Conservation (phyloP, 2,888 invertebrate genomes). For the Hyalella azteca region DNA sequence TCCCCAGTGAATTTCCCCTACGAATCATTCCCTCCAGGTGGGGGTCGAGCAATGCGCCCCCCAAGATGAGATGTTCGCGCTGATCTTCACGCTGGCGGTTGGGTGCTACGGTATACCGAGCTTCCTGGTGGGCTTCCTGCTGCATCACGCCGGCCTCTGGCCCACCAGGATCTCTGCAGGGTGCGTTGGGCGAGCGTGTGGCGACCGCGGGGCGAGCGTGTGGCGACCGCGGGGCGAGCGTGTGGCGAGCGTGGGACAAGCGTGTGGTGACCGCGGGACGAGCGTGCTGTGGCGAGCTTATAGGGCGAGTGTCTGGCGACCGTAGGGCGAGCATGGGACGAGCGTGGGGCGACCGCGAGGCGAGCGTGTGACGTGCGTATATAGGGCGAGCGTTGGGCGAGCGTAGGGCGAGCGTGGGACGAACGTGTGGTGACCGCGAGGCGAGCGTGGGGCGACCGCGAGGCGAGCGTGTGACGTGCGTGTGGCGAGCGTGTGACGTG, state of each 20-base stretch:
- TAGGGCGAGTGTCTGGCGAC: background rate
- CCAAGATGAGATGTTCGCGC: conserved; percentile 53
- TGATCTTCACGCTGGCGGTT: conserved; percentile 53
- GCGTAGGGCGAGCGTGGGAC: background rate
- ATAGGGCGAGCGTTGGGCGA: background rate
- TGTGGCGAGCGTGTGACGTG: background rate
- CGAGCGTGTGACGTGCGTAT: background rate
- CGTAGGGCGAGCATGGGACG: background rate
- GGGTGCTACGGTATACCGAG: conserved; percentile 52
- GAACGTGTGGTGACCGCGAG: background rate
- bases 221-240: background rate
- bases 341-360: background rate
- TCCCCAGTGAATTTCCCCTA: too few species aligned
- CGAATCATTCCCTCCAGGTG: background rate
- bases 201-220: background rate
- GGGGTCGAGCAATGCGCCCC: conserved; percentile 47
- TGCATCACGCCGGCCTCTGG: conserved; percentile 53
- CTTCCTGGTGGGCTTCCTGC: conserved; percentile 47
- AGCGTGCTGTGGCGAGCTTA: background rate
- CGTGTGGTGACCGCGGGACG: background rate
- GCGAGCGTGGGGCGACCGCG: background rate
- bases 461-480: background rate
- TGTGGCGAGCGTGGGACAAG: background rate
- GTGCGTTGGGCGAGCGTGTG: background rate
- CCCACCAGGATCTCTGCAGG: conserved; percentile 45